Conservation (phyloP, 2,888 invertebrate genomes). For the Macrophya alboannulata region DNA sequence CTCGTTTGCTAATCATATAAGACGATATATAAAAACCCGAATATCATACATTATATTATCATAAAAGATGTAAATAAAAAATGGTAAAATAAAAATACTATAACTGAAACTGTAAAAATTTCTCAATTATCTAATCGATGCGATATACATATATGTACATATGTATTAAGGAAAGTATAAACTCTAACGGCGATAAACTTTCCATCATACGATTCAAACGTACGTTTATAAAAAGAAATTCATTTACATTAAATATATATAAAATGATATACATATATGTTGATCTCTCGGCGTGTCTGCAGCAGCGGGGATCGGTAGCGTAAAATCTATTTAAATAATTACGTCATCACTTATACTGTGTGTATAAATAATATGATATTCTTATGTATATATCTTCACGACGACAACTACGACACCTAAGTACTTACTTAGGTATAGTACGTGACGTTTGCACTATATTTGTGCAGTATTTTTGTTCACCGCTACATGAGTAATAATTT, state of each 20-base stretch:
- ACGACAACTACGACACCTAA: not conserved
- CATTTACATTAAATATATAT: not conserved
- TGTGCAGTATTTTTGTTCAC: not conserved
- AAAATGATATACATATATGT: not conserved
- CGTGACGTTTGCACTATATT: not conserved
- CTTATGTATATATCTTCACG: not conserved
- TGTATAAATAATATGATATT: conserved; percentile 4
- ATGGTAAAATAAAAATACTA: too few species aligned
- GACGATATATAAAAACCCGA: not conserved
- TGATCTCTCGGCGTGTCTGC: conserved; percentile 1
- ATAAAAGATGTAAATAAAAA: not conserved
- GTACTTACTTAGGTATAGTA: not conserved
- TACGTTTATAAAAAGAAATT: not conserved
- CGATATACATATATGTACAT: not conserved
- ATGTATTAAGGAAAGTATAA: conserved; percentile 36
- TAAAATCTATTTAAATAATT: conserved; percentile 51
- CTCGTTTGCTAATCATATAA: not conserved
- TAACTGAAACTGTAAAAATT: not conserved
- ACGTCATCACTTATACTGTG: conserved; percentile 36
- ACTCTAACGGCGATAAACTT: conserved; percentile 1
- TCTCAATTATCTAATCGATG: not conserved
- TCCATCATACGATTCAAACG: not conserved
- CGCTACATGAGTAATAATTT: conserved; percentile 16
- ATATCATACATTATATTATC: not conserved
- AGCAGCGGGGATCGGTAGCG: not conserved